Evolutionary conservation across 2,113 vertebrate genomes (phyloP).

Genomic region (Mungos mungo): DNA sequence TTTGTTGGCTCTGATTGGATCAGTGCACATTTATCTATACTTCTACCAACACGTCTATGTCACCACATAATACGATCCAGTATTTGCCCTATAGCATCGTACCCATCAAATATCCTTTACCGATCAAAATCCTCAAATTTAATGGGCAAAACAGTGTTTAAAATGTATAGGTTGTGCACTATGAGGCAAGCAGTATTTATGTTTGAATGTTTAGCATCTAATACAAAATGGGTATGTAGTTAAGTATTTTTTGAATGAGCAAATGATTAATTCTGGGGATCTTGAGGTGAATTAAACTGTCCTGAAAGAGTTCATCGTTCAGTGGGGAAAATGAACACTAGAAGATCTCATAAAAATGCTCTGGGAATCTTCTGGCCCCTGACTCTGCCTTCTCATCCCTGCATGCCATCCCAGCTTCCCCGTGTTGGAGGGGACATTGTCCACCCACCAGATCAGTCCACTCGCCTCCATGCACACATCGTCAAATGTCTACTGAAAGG

Average conservation of each 20-base stretch:
- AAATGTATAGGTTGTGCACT: neutral
- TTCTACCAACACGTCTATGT: neutral
- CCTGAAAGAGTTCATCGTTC: neutral
- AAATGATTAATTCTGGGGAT: neutral
- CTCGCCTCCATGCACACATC: neutral
- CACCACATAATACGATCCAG: neutral
- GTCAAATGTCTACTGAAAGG: neutral
- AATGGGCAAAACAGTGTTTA: neutral
- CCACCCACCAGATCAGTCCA: too few relatives aligned
- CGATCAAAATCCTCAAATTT: neutral
- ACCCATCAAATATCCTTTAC: neutral
- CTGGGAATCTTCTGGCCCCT: neutral
- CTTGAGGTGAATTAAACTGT: neutral
- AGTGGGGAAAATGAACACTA: neutral
- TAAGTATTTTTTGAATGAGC: neutral
- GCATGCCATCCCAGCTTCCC: accelerated
- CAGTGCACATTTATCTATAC: neutral
- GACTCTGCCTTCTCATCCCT: neutral
- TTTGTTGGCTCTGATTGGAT: neutral
- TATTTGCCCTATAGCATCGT: neutral
- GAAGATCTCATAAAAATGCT: neutral
- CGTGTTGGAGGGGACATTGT: too few relatives aligned
- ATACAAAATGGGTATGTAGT: neutral
- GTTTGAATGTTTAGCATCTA: neutral
- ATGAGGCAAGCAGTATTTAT: neutral